These are phyloP conservation scores for Pandemis heparana DNA, from an alignment of 2,888 invertebrate species.

Conservation along the genomic window DNA sequence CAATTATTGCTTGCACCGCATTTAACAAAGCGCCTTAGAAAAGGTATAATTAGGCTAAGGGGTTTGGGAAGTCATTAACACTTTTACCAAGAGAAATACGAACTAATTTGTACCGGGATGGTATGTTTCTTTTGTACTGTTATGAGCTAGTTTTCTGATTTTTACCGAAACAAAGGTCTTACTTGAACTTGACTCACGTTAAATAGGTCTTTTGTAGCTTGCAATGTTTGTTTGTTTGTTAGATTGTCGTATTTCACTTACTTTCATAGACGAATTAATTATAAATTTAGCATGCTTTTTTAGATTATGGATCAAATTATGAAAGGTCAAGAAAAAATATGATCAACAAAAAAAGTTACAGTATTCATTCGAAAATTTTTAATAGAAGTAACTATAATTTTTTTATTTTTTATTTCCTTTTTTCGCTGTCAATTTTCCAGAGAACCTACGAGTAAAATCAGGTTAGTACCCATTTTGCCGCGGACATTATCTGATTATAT, in stretches of 20 bases:
- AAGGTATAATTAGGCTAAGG: constrained; percentile 21
- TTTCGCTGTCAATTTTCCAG: neutral
- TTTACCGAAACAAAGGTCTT: neutral
- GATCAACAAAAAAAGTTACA: no score
- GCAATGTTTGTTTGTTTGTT: no score
- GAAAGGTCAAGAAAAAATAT: no score
- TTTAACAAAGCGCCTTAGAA: constrained; percentile 20
- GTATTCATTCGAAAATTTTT: neutral
- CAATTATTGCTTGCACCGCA: constrained; percentile 31
- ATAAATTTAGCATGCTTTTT: no score
- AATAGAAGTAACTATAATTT: neutral
- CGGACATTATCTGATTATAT: constrained; percentile 33
- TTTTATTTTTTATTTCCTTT: no score
- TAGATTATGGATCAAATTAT: no score
- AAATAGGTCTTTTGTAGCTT: no score
- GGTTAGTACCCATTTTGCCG: constrained; percentile 13
- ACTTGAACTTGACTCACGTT: no score
- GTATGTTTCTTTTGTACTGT: neutral
- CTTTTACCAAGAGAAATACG: constrained; percentile 9
- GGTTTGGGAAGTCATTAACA: constrained; percentile 32
- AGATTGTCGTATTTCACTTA: no score
- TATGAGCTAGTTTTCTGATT: neutral
- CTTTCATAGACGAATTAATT: no score
- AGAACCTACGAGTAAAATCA: constrained; percentile 4
- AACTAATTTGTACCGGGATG: neutral